Percentiles rank a stretch among this genome's conserved stretches.
Evolutionary conservation across 2,113 vertebrate species (phyloP).

Genomic region (Polyodon spathula): DNA sequence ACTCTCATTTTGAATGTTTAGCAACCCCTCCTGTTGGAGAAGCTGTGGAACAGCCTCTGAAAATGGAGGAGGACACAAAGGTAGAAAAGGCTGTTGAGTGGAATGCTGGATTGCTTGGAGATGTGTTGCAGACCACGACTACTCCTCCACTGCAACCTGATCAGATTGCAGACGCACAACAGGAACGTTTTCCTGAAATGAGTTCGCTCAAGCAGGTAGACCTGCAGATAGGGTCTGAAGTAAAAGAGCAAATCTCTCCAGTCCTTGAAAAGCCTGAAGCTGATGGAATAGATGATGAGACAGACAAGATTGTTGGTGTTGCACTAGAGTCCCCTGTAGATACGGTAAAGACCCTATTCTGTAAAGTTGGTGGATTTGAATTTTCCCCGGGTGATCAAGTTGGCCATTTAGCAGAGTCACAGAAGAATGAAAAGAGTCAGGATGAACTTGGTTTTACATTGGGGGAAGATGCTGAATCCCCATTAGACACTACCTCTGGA

Average conservation of each 20-base stretch:
- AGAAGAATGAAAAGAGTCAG: slow-evolving; percentile 39
- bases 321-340: slow-evolving; percentile 37
- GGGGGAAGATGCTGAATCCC: slow-evolving; percentile 41
- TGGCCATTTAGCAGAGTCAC: slow-evolving; percentile 39
- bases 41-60: slow-evolving; percentile 23
- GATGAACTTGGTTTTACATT: too few relatives aligned
- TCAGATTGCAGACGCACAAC: slow-evolving; percentile 14
- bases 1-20: too few relatives aligned
- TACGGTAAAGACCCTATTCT: slow-evolving; percentile 18
- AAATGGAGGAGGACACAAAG: slow-evolving; percentile 26
- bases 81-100: not conserved
- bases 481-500: slow-evolving; percentile 31
- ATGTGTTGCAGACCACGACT: slow-evolving; percentile 9
- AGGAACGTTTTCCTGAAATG: not conserved
- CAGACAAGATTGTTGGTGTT: slow-evolving; percentile 36
- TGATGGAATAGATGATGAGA: not conserved
- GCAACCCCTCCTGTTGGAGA: slow-evolving; percentile 24
- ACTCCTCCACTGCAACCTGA: slow-evolving; percentile 16
- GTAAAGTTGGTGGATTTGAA: slow-evolving; percentile 51
- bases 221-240: not conserved
- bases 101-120: not conserved
- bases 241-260: not conserved
- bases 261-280: not conserved
- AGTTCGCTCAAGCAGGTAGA: too few relatives aligned
- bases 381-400: slow-evolving; percentile 44